Evolutionary conservation across 2,888 invertebrate species (phyloP).

Genomic region (Ptilodon capucinus): DNA sequence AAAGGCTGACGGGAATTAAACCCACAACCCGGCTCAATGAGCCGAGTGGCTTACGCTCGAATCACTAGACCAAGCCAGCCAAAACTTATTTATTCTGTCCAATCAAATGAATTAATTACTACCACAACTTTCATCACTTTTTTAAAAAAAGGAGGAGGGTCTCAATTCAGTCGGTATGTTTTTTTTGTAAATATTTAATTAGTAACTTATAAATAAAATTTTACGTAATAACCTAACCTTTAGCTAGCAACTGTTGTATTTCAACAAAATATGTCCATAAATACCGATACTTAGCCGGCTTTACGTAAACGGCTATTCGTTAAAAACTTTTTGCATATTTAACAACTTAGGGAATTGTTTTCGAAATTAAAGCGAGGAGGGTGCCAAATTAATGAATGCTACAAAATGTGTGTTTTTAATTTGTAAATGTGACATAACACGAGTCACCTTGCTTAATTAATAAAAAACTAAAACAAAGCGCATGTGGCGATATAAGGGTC

Average conservation of each 20-base stretch:
- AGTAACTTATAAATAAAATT: not conserved
- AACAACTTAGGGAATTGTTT: constrained; percentile 21
- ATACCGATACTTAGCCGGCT: constrained; percentile 41
- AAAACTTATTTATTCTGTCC: too few relatives aligned
- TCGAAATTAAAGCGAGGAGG: not conserved
- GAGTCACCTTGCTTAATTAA: constrained; percentile 7
- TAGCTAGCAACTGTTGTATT: not conserved
- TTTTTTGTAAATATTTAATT: too few relatives aligned
- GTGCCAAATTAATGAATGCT: not conserved
- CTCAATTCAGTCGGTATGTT: too few relatives aligned
- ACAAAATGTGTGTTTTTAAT: constrained; percentile 5
- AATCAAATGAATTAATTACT: too few relatives aligned
- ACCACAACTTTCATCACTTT: too few relatives aligned
- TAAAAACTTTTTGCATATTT: constrained; percentile 57
- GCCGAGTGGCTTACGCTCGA: too few relatives aligned
- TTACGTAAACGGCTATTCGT: constrained; percentile 47
- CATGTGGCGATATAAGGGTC: constrained; percentile 65
- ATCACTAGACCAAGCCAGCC: too few relatives aligned
- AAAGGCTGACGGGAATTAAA: too few relatives aligned
- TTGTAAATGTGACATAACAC: constrained; percentile 33
- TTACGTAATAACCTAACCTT: too few relatives aligned
- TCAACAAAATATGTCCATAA: constrained; percentile 5
- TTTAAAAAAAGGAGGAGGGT: too few relatives aligned
- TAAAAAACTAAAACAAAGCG: constrained; percentile 38
- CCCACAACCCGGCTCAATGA: too few relatives aligned